phyloP scores from a whole-genome alignment of 92 coral and sea anemone species.

The Nematostella vectensis region DNA sequence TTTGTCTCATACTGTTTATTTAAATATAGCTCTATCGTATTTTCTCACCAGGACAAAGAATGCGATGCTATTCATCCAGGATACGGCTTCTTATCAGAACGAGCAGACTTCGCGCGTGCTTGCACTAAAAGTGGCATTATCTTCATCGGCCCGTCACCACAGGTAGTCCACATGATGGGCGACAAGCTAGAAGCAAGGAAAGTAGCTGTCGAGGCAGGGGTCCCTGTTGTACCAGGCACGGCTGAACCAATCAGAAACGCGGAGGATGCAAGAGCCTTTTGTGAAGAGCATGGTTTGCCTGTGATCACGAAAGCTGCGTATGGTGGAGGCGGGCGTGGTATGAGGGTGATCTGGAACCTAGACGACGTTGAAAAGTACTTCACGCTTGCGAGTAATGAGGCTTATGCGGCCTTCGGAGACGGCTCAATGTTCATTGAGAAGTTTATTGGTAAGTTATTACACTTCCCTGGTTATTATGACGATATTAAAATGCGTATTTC shows the following conservation, averaged over 20 bases:
- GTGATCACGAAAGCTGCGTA: slow-evolving; percentile 95
- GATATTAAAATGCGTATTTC: no score
- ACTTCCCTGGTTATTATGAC: not conserved
- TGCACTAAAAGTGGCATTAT: slow-evolving; percentile 85
- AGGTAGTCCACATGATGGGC: slow-evolving; percentile 83
- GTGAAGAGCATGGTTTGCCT: slow-evolving; percentile 89
- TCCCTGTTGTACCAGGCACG: slow-evolving; percentile 95
- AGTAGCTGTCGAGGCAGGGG: slow-evolving; percentile 72
- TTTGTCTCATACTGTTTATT: no score
- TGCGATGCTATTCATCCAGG: slow-evolving; percentile 99
- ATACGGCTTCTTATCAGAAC: slow-evolving; percentile 94
- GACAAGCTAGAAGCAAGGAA: slow-evolving; percentile 95
- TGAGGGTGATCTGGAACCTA: slow-evolving; percentile 83
- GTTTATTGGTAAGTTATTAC: slow-evolving; percentile 68
- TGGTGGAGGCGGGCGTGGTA: slow-evolving; percentile 99
- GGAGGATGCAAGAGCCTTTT: slow-evolving; percentile 71
- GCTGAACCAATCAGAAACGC: slow-evolving; percentile 60
- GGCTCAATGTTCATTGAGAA: slow-evolving; percentile 97
- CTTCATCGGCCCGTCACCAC: slow-evolving; percentile 93
- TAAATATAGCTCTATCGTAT: no score
- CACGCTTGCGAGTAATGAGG: slow-evolving; percentile 85
- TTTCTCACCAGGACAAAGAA: slow-evolving; percentile 53
- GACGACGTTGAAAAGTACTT: slow-evolving; percentile 91
- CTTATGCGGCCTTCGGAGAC: slow-evolving; percentile 93
- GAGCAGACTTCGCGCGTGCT: slow-evolving; percentile 92